Percentiles rank a stretch among this genome's conserved stretches.
phyloP scores from a whole-genome alignment of 2,888 invertebrate species.

The Iphiclides podalirius region DNA sequence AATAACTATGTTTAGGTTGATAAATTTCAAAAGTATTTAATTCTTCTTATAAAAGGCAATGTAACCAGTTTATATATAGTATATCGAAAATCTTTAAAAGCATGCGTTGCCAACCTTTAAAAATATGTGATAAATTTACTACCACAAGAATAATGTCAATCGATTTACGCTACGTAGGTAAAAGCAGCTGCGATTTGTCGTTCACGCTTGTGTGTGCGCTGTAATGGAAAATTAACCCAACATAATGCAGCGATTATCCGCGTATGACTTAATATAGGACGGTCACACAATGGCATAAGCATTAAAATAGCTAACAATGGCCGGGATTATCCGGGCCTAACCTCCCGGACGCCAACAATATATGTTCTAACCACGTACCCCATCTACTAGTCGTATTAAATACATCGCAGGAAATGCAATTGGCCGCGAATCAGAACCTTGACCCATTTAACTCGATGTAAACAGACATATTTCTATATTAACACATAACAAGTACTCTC shows the following conservation, averaged over 20 bases:
- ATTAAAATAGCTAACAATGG: conserved; percentile 77
- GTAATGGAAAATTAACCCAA: conserved; percentile 72
- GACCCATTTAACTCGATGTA: not conserved
- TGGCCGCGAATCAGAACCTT: not conserved
- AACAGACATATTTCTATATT: not conserved
- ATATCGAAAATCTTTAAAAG: too few relatives aligned
- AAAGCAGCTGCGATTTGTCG: conserved; percentile 63
- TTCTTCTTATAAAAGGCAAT: too few relatives aligned
- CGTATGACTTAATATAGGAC: conserved; percentile 76
- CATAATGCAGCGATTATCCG: conserved; percentile 77
- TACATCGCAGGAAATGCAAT: conserved; percentile 14
- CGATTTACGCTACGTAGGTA: conserved; percentile 12
- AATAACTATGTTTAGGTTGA: not conserved
- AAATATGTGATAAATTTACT: conserved; percentile 5
- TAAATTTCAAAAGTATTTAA: not conserved
- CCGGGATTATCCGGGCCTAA: conserved; percentile 68
- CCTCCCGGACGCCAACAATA: conserved; percentile 56
- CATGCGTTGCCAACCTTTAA: too few relatives aligned
- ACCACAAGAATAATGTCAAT: not conserved
- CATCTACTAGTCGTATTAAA: conserved; percentile 19
- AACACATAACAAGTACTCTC: too few relatives aligned
- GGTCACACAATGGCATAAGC: conserved; percentile 71
- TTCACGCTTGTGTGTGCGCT: conserved; percentile 36
- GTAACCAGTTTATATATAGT: too few relatives aligned
- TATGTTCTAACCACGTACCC: conserved; percentile 48